Percentiles rank a stretch among this genome's conserved stretches.
These are phyloP conservation scores for Drosophila tanythrix DNA, from an alignment of 2,888 invertebrate species.

Conservation along the genomic window DNA sequence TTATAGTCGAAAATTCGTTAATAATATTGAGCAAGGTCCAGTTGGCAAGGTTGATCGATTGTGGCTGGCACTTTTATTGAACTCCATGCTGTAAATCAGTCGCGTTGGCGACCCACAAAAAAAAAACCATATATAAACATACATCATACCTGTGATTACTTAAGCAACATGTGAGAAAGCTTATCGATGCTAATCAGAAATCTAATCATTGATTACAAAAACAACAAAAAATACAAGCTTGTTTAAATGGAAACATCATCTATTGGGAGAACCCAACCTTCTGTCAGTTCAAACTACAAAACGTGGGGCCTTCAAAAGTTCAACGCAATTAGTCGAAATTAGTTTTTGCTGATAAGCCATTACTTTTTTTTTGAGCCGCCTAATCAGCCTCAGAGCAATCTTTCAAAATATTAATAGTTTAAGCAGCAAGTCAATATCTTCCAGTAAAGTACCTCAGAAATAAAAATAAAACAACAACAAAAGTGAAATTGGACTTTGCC, in stretches of 20 bases:
- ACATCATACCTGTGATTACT: conserved; percentile 42
- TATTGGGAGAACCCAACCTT: conserved; percentile 7
- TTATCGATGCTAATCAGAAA: conserved; percentile 34
- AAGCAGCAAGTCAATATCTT: conserved; percentile 9
- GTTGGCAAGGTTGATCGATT: conserved; percentile 63
- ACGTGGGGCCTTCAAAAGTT: conserved; percentile 39
- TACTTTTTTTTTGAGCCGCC: not conserved
- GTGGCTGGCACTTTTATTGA: conserved; percentile 56
- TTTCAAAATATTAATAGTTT: conserved; percentile 15
- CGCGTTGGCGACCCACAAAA: conserved; percentile 52
- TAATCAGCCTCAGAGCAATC: conserved; percentile 35
- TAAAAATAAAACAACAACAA: not conserved
- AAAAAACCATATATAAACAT: not conserved
- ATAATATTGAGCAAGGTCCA: conserved; percentile 74
- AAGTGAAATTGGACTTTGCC: conserved; percentile 59
- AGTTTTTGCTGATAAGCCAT: conserved; percentile 38
- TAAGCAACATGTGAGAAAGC: conserved; percentile 43
- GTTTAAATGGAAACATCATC: conserved; percentile 9
- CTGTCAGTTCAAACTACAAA: conserved; percentile 10
- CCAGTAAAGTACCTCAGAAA: conserved; percentile 31
- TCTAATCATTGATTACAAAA: conserved; percentile 42
- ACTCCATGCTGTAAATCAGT: conserved; percentile 56
- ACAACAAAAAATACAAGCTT: not conserved
- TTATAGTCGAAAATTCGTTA: conserved; percentile 5
- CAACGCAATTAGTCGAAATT: conserved; percentile 43